These are phyloP conservation scores for Pangasianodon hypophthalmus DNA, from an alignment of 2,113 vertebrate genomes.

Conservation along the genomic window DNA sequence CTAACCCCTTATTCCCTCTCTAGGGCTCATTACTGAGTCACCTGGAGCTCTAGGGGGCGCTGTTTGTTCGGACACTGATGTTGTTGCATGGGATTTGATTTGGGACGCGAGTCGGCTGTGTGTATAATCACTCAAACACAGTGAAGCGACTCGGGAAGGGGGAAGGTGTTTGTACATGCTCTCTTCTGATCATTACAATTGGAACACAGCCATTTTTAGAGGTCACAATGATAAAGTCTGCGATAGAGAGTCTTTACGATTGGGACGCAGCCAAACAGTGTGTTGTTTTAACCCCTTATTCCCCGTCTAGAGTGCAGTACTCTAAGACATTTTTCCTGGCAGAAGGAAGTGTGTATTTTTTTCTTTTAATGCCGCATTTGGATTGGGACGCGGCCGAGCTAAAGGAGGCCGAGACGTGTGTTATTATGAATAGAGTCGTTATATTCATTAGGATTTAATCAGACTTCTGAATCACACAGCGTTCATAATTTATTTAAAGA, in stretches of 20 bases:
- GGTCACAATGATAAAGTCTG: not conserved
- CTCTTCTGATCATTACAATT: not conserved
- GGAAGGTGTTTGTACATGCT: not conserved
- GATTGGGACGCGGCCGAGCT: not conserved
- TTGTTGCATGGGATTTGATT: not conserved
- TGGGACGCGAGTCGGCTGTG: not conserved
- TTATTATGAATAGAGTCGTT: not conserved
- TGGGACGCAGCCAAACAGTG: not conserved
- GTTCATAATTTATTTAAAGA: slow-evolving; percentile 16
- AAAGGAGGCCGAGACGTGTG: not conserved
- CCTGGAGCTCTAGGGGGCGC: not conserved
- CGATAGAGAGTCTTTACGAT: not conserved
- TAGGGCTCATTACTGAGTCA: not conserved
- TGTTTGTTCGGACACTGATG: not conserved
- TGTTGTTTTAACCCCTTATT: not conserved
- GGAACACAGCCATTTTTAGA: not conserved
- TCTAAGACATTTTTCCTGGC: not conserved
- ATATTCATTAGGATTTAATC: not conserved
- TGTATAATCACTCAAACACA: not conserved
- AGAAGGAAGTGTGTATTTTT: not conserved
- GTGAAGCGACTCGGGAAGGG: not conserved
- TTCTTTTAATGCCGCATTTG: not conserved
- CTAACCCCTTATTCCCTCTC: not conserved
- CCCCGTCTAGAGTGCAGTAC: not conserved
- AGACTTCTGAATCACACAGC: not conserved